Evolutionary conservation across 2,888 invertebrate species (phyloP).

Genomic region (Ferrisia virgata): DNA sequence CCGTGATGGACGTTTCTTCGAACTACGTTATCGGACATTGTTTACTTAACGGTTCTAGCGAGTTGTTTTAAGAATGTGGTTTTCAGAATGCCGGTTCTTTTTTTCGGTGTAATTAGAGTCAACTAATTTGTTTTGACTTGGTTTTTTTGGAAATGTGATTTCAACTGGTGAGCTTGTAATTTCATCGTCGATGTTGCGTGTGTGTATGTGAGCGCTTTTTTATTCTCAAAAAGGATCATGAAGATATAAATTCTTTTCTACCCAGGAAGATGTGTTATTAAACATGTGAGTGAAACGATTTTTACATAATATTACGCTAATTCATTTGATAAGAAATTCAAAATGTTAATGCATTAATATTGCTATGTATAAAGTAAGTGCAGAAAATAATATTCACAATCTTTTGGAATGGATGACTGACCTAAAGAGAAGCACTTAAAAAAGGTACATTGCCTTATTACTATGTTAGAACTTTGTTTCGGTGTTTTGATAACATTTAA

Average conservation of each 20-base stretch:
- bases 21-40: slow-evolving; percentile 39
- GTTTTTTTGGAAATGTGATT: neutral
- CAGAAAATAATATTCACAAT: too few relatives aligned
- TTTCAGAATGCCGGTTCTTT: slow-evolving; percentile 39
- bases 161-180: neutral
- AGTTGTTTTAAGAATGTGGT: slow-evolving; percentile 43
- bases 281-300: neutral
- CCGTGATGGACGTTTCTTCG: slow-evolving; percentile 38
- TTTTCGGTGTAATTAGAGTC: slow-evolving; percentile 18
- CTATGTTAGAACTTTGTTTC: too few relatives aligned
- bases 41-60: slow-evolving; percentile 41
- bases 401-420: too few relatives aligned
- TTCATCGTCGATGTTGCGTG: neutral
- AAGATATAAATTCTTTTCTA: neutral
- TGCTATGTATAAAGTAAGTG: too few relatives aligned
- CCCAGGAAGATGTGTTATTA: neutral
- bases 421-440: too few relatives aligned
- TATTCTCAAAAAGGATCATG: neutral
- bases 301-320: too few relatives aligned
- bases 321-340: neutral
- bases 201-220: neutral
- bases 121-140: slow-evolving; percentile 10
- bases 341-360: too few relatives aligned
- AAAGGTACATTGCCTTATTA: too few relatives aligned
- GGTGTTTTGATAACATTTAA: too few relatives aligned